Percentiles rank a stretch among this genome's conserved stretches.
phyloP scores from a whole-genome alignment of 2,113 vertebrate species.

The Microcebus jonahi region DNA sequence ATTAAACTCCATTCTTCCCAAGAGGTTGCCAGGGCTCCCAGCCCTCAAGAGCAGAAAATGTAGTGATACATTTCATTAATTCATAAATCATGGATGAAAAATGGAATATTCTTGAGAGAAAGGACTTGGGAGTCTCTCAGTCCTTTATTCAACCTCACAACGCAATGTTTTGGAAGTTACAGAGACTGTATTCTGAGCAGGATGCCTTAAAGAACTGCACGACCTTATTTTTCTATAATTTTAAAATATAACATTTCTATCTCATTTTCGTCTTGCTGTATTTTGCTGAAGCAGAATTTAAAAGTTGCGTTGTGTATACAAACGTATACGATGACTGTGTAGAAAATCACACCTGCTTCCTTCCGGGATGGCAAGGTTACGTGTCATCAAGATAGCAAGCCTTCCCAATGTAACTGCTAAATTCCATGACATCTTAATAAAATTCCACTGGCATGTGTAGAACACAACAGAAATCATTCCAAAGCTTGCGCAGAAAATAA shows the following conservation, averaged over 20 bases:
- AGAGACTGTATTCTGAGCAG: neutral
- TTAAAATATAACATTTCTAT: neutral
- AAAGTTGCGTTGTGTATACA: neutral
- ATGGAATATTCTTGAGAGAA: neutral
- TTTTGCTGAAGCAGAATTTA: neutral
- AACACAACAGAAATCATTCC: neutral
- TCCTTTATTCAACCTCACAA: neutral
- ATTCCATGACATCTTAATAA: neutral
- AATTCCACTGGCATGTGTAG: neutral
- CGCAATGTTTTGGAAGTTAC: neutral
- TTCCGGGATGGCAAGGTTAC: too few relatives aligned
- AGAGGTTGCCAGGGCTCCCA: neutral
- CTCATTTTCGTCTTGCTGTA: neutral
- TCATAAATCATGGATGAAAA: neutral
- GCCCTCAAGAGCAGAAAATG: neutral
- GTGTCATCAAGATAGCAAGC: neutral
- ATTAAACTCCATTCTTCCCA: neutral
- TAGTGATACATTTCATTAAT: neutral
- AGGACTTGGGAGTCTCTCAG: neutral
- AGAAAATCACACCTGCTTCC: neutral
- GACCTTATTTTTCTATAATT: fast-evolving
- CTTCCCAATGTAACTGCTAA: neutral
- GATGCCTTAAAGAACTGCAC: neutral
- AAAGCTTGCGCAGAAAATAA: neutral
- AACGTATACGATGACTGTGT: neutral